These are phyloP conservation scores for Neodontobutis hainanensis DNA, from an alignment of 2,113 vertebrate genomes.

Conservation along the genomic window DNA sequence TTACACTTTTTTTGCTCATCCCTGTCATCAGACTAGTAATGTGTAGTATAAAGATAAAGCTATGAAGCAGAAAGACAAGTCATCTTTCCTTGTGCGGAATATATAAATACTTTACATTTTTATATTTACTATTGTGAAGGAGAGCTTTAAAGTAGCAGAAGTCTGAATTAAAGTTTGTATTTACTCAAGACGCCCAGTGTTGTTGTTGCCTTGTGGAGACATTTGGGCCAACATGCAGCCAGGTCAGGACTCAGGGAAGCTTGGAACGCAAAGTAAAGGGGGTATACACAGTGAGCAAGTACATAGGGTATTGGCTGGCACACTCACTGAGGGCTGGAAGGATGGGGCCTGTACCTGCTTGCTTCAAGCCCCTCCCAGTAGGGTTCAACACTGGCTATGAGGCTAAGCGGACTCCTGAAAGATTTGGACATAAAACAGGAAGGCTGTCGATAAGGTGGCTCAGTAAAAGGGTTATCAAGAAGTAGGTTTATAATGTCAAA, in stretches of 20 bases:
- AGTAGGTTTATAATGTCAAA: background rate
- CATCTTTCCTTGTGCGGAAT: background rate
- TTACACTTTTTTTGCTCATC: no score
- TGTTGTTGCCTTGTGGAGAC: conserved; percentile 46
- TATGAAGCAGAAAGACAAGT: background rate
- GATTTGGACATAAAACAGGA: conserved; percentile 41
- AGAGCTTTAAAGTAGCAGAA: background rate
- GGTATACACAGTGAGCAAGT: conserved; percentile 37
- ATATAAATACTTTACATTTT: background rate
- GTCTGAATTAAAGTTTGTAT: no score
- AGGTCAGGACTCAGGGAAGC: conserved; percentile 48
- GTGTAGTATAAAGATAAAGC: background rate
- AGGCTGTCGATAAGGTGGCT: conserved; percentile 40
- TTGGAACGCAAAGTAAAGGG: conserved; percentile 49
- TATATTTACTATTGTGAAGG: background rate
- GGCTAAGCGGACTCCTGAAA: conserved; percentile 79
- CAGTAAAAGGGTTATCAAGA: conserved; percentile 24
- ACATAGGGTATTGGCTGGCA: conserved; percentile 48
- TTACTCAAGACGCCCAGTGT: conserved; percentile 14
- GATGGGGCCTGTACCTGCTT: conserved; percentile 73
- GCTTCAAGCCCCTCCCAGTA: conserved; percentile 76
- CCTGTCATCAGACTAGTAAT: background rate
- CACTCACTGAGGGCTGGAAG: conserved; percentile 79
- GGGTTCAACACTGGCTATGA: conserved; percentile 77
- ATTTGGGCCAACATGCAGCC: conserved; percentile 61